Evolutionary conservation across 2,888 invertebrate genomes (phyloP).

Genomic region (Mayetiola destructor): DNA sequence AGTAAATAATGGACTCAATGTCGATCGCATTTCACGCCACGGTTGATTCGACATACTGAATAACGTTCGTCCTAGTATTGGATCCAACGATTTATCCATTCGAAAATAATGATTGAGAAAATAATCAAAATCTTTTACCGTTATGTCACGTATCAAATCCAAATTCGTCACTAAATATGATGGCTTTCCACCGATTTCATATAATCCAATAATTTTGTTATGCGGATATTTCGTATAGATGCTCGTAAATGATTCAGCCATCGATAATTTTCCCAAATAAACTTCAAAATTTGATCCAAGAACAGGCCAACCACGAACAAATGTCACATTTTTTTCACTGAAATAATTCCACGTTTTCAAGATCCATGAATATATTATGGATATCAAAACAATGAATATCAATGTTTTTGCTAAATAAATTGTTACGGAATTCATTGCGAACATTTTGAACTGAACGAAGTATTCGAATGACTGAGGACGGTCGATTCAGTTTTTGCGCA

Average conservation of each 20-base stretch:
- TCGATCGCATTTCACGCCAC: constrained; percentile 27
- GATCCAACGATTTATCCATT: constrained; percentile 16
- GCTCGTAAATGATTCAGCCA: background rate
- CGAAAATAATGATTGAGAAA: constrained; percentile 16
- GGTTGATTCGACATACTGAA: constrained; percentile 18
- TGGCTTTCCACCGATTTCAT: constrained; percentile 9
- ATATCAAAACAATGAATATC: background rate
- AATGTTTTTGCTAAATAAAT: background rate
- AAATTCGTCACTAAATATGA: constrained; percentile 10
- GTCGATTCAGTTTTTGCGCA: too few species aligned
- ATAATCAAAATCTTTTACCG: constrained; percentile 18
- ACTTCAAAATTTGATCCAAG: background rate
- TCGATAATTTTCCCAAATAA: background rate
- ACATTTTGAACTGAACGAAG: too few species aligned
- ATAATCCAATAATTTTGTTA: constrained; percentile 9
- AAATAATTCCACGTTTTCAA: constrained; percentile 7
- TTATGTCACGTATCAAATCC: constrained; percentile 17
- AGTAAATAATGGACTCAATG: constrained; percentile 28
- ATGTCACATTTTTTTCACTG: background rate
- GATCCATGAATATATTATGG: background rate
- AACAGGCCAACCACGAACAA: background rate
- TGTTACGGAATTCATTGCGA: background rate
- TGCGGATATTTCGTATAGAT: constrained; percentile 9
- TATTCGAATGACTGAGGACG: too few species aligned
- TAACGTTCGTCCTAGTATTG: constrained; percentile 16